Evolutionary conservation across 1,140 invertebrate genomes (phyloP), one percentile per base, ranked within the genome.

Genomic region (Drosophila kohkoa): DNA sequence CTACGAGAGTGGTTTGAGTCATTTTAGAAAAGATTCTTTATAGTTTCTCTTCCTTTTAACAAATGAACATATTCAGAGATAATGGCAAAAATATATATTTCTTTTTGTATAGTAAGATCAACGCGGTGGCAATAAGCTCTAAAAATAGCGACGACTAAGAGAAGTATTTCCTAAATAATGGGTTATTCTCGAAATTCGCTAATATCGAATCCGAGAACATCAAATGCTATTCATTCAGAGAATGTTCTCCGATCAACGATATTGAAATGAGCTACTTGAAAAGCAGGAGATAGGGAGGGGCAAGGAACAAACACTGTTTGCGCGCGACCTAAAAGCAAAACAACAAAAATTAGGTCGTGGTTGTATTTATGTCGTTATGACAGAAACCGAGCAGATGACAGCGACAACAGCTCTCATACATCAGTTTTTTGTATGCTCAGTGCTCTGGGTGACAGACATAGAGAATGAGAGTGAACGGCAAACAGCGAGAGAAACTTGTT

Each of bases 271-370:
- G 52, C 30, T 8, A 54, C 28, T 35, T 30, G 16, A 5, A 52
- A n/a, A 25, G 3, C 20, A 25, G 20, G 20, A 25, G 25, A n/a
- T 46, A 20, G 43, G 35, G 49, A 63, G 16, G 32, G 41, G 35
- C n/a, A 52, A 28, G 20, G 7, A 38, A 38, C 7, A 52, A 38
- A 67, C 20, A 66, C 69, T 67, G 74, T 78, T 87, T 87, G 74
- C 79, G 88, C 83, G 82, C 82, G 83, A 86, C 82, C 82, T 88
- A 86, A 88, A 87, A 86, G 82, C 71, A 87, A 76, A 65, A 20
- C 51, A 86, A 67, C 62, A 65, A 51, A 86, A 86, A 71, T 82
- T 72, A 71, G 83, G 83, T 81, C 82, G 83, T 67, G 83, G 83
- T 73, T 79, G 65, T 69, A 70, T 79, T 81, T 82, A 65, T 78